Base-by-base conservation (phyloP, 2,888 invertebrate genomes). In the Parelbella ahira region DNA sequence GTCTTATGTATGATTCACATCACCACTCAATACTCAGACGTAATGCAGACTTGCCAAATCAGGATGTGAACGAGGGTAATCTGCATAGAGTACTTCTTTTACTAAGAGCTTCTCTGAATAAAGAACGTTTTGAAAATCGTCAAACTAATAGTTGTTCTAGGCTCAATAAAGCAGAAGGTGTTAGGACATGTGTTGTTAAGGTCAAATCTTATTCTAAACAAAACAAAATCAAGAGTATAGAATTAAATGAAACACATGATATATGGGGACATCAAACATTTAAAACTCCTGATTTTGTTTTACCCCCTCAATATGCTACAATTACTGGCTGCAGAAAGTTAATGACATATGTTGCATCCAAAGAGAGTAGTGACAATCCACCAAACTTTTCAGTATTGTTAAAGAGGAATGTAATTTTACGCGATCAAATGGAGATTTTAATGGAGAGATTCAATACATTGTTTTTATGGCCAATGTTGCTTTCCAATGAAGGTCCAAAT, bases 391-490 rank as follows among this genome's bases (percentile, higher is more conserved):
- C 59, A 48, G 8, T 53, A 5, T 37, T 68, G 10, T 41, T 58
- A 2, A 61, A 53, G 30, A 64, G 51, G 44, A 78, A 74, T 58
- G 0, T 10, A 2, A 3, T 59, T 8, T 56, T 80, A 4, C 63
- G 60, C 28, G 52, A 68, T 0, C 63, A 71, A 20, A 37, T 72
- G 32, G 47, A 54, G 15, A 15, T 48, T 3, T 55, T 78, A 15
- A 54, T 71, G 49, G 73, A 76, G 38, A 56, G 81, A 4, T 73
- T 78, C 44, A 65, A 71, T 47, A 33, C 49, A 18, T 51, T 82
- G 25, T 81, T 81, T 37, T 44, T 76, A 18, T 80, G 78, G 77
- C 78, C 82, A 6, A 57, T 80, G 64, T 45, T 80, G 18, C 57
- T 81, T n/a, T 75, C 82, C 0, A 75, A 73, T 53, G 63, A 60